phyloP scores from a whole-genome alignment of 1,140 invertebrate genomes.

The Harpegnathos saltator region DNA sequence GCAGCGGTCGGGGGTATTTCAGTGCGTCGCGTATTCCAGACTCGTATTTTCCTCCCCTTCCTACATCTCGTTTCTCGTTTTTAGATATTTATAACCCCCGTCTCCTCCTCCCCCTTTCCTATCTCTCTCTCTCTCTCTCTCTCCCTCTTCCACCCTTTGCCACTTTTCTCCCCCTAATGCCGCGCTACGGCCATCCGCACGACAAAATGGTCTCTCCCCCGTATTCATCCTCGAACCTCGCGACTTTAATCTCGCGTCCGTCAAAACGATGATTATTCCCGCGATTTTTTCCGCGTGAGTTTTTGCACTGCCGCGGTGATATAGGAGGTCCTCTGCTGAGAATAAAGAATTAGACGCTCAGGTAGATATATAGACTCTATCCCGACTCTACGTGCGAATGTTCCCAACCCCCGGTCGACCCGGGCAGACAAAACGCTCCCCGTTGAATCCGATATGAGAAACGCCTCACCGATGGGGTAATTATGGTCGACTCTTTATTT shows the following conservation, averaged over 20 bases:
- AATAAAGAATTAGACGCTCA: not conserved
- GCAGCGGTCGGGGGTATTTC: not conserved
- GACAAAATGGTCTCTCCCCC: slow-evolving; percentile 10
- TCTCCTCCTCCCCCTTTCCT: not conserved
- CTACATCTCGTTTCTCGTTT: slow-evolving; percentile 3
- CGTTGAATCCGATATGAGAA: not conserved
- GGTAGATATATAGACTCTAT: not conserved
- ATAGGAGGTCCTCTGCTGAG: not conserved
- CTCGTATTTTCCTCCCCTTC: slow-evolving; percentile 2
- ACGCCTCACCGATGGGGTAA: too few species aligned
- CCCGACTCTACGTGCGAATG: not conserved
- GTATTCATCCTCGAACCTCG: slow-evolving; percentile 19
- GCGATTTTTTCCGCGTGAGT: not conserved
- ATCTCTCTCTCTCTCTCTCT: not conserved
- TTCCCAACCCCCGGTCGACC: too few species aligned
- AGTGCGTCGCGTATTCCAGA: slow-evolving; percentile 14
- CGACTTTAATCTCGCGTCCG: slow-evolving; percentile 42
- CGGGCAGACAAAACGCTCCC: too few species aligned
- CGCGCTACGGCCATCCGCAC: not conserved
- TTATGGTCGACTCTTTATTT: too few species aligned
- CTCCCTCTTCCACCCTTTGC: slow-evolving; percentile 59
- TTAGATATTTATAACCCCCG: not conserved
- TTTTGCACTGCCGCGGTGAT: slow-evolving; percentile 3
- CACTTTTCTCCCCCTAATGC: slow-evolving; percentile 64
- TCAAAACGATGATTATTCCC: slow-evolving; percentile 28